Evolutionary conservation across 2,888 invertebrate genomes (phyloP), one percentile per base, ranked within the genome.

Genomic region (Coronaproctus castanopsis): DNA sequence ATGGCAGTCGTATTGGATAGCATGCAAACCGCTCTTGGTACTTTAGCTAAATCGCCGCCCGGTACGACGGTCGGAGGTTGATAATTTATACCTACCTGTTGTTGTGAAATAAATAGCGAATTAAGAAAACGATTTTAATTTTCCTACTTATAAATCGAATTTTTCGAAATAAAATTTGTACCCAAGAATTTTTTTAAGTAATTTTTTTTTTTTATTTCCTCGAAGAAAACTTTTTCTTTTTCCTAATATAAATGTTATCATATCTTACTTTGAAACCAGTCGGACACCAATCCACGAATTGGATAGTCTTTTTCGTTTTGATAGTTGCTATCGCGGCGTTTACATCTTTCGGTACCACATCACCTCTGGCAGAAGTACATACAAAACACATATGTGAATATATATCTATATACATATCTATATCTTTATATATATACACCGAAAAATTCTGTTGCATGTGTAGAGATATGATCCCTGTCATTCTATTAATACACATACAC

Each of bases 11-110:
- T 95, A 78, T 93, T 95, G 71, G 90, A 90, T 78, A 95, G 79
- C 93, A 95, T 95, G 82, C 95, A 95, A 48, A 95, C 92, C 65
- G 93, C 92, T 68, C 95, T 85, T 73, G 90, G 89, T 24, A 93
- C 91, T 77, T 91, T 92, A 65, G 93, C 92, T 73, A 90, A 73
- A 72, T 93, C 92, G 23, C 91, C 92, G 5, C 91, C 91, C 19
- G 93, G 93, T 57, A 93, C 91, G 36, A 89, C 90, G 64, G 88
- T 88, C 24, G 88, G 88, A 63, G 89, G 65, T 52, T 67, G 66
- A 54, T 66, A 65, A 60, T 67, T 66, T 60, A 67, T 67, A 36
- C 67, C 66, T 57, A 67, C 69, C 64, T 64, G 52, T 5, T 8
- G 5, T 5, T 8, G 36, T 14, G 21, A 58, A 54, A 20, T 1